Conservation (phyloP, 2,888 invertebrate species). For the Trachelus troglodyta region DNA sequence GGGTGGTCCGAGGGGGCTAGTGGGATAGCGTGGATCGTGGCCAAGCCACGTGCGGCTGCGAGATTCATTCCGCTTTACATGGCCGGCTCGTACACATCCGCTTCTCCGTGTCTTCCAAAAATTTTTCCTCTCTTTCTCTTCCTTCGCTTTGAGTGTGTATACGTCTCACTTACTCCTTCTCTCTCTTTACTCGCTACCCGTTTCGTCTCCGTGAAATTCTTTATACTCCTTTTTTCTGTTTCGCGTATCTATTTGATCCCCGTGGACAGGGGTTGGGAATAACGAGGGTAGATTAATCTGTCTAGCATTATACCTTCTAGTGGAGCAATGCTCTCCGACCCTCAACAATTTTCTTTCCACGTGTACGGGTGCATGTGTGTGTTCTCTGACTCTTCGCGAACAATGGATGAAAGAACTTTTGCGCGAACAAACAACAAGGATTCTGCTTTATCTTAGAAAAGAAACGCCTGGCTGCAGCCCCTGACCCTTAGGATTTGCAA, state of each 20-base stretch:
- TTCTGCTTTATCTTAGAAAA: constrained; percentile 10
- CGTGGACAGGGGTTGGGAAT: neutral
- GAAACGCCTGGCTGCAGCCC: neutral
- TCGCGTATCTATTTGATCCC: neutral
- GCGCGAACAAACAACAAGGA: constrained; percentile 21
- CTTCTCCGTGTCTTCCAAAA: constrained; percentile 38
- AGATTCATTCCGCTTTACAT: constrained; percentile 63
- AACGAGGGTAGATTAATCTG: neutral
- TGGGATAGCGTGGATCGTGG: constrained; percentile 58
- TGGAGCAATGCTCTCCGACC: neutral
- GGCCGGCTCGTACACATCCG: constrained; percentile 52
- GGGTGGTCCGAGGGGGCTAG: constrained; percentile 25
- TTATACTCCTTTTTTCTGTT: constrained; percentile 11
- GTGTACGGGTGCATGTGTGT: neutral
- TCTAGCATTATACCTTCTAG: neutral
- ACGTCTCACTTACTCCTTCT: constrained; percentile 20
- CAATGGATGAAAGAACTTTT: constrained; percentile 21
- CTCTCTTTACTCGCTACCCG: constrained; percentile 19
- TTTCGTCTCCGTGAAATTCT: constrained; percentile 42
- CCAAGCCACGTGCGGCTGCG: constrained; percentile 63
- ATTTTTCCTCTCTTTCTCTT: constrained; percentile 28
- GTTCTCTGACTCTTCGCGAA: neutral
- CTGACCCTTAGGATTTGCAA: constrained; percentile 6
- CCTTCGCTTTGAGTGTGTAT: neutral
- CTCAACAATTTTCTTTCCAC: neutral